Evolutionary conservation across 2,888 invertebrate genomes (phyloP).

Genomic region (Drosophila vallismaia): DNA sequence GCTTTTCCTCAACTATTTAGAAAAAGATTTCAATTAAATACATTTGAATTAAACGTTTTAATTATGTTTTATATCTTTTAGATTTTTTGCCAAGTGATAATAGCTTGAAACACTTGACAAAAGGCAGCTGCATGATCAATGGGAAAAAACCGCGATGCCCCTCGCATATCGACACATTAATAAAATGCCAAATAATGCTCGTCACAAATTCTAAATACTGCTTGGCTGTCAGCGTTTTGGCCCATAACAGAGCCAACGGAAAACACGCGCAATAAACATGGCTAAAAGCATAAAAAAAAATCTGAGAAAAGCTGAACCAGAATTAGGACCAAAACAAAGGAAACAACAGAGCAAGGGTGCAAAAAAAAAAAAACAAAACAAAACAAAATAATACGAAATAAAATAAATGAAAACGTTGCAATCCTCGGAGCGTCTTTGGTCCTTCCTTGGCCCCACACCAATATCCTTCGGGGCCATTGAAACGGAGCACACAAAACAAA

Average conservation of each 20-base stretch:
- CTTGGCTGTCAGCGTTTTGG: conserved; percentile 34
- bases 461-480: conserved; percentile 35
- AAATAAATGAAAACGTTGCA: conserved; percentile 64
- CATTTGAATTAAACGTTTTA: background rate
- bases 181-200: conserved; percentile 45
- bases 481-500: conserved; percentile 33
- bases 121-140: conserved; percentile 32
- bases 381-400: conserved; percentile 40
- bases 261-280: conserved; percentile 34
- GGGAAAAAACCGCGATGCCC: conserved; percentile 28
- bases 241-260: conserved; percentile 35
- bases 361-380: conserved; percentile 19
- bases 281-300: conserved; percentile 1
- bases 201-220: conserved; percentile 46
- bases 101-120: background rate
- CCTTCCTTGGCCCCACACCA: background rate
- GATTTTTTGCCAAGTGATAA: background rate
- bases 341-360: conserved; percentile 1
- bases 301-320: conserved; percentile 6
- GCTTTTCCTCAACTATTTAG: too few relatives aligned
- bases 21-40: background rate
- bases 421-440: conserved; percentile 23
- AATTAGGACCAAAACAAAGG: conserved; percentile 32
- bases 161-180: conserved; percentile 38
- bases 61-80: background rate